Percentiles rank a stretch among this genome's conserved stretches.
phyloP scores from a whole-genome alignment of 2,888 invertebrate species.

The Tenthredo scrophulariae region DNA sequence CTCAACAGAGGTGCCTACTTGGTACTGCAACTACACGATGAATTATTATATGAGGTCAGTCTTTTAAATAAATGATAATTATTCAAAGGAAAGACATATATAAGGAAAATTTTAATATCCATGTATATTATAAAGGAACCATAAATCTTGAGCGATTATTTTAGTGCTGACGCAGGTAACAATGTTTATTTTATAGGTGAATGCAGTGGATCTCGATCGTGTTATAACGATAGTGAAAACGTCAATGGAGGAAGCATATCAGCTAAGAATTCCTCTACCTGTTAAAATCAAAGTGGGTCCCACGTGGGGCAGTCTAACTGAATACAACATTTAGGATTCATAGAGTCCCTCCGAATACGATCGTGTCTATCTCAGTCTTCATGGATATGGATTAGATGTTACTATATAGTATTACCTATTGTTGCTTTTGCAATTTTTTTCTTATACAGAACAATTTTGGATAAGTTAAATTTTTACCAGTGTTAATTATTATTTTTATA shows the following conservation, averaged over 20 bases:
- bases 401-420: not conserved
- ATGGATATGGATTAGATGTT: not conserved
- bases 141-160: not conserved
- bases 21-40: conserved; percentile 96
- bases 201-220: conserved; percentile 80
- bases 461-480: not conserved
- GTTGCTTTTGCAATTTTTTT: conserved; percentile 39
- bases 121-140: not conserved
- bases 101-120: not conserved
- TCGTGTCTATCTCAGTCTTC: conserved; percentile 53
- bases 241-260: conserved; percentile 89
- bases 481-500: conserved; percentile 34
- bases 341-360: conserved; percentile 23
- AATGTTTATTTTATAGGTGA: conserved; percentile 79
- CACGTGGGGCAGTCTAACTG: conserved; percentile 87
- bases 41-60: conserved; percentile 92
- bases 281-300: conserved; percentile 92
- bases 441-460: not conserved
- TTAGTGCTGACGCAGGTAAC: not conserved
- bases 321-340: conserved; percentile 65
- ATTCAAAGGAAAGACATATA: not conserved
- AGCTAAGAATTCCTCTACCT: conserved; percentile 89
- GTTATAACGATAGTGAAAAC: conserved; percentile 85
- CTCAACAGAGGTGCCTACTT: conserved; percentile 81
- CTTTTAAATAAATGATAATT: conserved; percentile 35